Conservation (phyloP, 2,797 vertebrate species). For the Lateolabrax maculatus region DNA sequence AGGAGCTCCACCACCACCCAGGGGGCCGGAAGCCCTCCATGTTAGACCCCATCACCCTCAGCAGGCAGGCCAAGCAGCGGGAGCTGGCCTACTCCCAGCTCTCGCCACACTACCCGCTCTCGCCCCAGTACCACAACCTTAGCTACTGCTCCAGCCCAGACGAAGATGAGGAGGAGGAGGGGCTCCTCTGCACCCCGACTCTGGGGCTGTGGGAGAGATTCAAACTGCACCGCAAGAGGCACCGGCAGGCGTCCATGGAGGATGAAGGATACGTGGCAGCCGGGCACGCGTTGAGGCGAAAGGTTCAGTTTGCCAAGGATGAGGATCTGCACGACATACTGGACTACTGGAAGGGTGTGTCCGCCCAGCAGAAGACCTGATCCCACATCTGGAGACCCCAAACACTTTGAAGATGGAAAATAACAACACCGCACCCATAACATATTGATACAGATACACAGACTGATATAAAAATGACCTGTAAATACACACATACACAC, state of each 20-base stretch:
- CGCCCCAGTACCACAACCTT: constrained; percentile 95
- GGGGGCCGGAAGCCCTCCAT: constrained; percentile 91
- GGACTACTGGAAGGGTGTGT: constrained; percentile 99
- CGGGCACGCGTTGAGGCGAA: constrained; percentile 95
- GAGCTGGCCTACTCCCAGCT: constrained; percentile 96
- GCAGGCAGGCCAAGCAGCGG: constrained; percentile 92
- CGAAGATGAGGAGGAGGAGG: constrained; percentile 83
- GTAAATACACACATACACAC: constrained; percentile 76
- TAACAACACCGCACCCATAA: constrained; percentile 45
- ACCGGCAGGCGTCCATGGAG: constrained; percentile 87
- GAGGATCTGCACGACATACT: constrained; percentile 99
- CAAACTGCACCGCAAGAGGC: constrained; percentile 95
- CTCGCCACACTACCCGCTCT: constrained; percentile 94
- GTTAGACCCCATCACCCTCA: constrained; percentile 93
- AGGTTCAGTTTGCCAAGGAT: constrained; percentile 99
- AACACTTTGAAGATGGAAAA: constrained; percentile 46
- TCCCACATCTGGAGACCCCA: constrained; percentile 33
- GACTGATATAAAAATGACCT: constrained; percentile 61
- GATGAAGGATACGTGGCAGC: constrained; percentile 96
- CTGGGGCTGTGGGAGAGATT: constrained; percentile 97
- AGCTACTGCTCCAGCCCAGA: constrained; percentile 97
- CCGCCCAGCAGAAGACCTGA: constrained; percentile 99
- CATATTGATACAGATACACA: constrained; percentile 49
- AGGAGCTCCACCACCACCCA: constrained; percentile 88
- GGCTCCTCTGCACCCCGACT: constrained; percentile 91